Percentiles rank a stretch among this genome's conserved stretches.
These are phyloP conservation scores for Pristiophorus japonicus DNA, from an alignment of 2,113 vertebrate species.

Conservation along the genomic window DNA sequence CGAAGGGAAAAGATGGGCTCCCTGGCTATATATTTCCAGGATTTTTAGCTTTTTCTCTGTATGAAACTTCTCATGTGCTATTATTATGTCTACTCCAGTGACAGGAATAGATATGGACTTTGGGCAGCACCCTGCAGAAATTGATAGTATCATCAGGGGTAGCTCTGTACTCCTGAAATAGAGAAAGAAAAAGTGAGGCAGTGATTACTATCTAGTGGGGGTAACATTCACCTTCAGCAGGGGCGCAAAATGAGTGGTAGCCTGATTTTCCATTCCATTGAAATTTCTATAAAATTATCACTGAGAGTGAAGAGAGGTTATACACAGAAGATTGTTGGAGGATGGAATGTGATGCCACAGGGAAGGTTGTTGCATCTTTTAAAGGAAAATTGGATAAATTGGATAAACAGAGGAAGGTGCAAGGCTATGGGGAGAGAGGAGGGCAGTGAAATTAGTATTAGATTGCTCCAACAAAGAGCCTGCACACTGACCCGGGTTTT, in stretches of 20 bases:
- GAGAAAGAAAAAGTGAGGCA: background rate
- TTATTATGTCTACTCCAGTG: background rate
- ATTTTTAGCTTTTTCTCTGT: background rate
- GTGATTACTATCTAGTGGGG: background rate
- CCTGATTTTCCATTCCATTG: background rate
- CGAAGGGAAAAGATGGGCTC: background rate
- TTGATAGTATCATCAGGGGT: background rate
- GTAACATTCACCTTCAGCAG: background rate
- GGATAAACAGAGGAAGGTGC: background rate
- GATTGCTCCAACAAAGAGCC: background rate
- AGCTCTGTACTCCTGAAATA: background rate
- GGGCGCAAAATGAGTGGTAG: background rate
- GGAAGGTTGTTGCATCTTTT: background rate
- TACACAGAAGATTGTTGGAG: background rate
- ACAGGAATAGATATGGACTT: background rate
- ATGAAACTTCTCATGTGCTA: background rate
- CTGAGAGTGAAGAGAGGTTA: background rate
- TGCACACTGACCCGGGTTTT: background rate
- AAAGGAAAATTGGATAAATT: background rate
- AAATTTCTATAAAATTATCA: no score
- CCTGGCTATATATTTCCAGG: background rate
- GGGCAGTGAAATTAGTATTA: background rate
- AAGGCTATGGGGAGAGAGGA: background rate
- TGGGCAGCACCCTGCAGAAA: background rate
- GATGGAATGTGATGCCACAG: background rate